Evolutionary conservation across 2,888 invertebrate genomes (phyloP), one percentile per base, ranked within the genome.

Genomic region (Stomorhina lunata): DNA sequence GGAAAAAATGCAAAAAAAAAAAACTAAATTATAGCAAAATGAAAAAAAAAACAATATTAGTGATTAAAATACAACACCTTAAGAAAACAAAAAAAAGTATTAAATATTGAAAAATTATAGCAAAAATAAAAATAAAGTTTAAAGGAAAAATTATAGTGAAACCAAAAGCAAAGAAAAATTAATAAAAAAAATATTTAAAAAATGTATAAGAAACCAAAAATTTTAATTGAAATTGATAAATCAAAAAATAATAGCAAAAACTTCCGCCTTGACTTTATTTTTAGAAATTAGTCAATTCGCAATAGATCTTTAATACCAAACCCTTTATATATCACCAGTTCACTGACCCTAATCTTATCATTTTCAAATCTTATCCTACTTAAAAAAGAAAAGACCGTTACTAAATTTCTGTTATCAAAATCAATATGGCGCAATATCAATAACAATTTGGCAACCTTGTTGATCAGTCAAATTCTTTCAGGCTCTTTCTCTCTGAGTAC

Each of bases 1-100:
- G 55, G 15, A 65, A 65, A 76, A n/a, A n/a, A n/a, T n/a, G n/a
- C n/a, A n/a, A n/a, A 57, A 17, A 37, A 20, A 29, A 71, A 9
- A 45, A 50, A 7, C 22, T 15, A 72, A 66, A 61, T 66, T 80
- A 17, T 76, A 80, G 59, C 50, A 72, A 72, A 78, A 59, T 29
- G 53, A 68, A 55, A 45, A 22, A 17, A 37, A 71, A 53, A 37
- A 34, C 12, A 66, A 7, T 34, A 34, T 57, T 57, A 69, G 63
- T 68, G 12, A 63, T 32, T 20, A 29, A 75, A 76, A 50, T 17
- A 45, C 7, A 27, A 37, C 25, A 69, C 57, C 57, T 78, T 59
- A 48, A 69, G 22, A 68, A 32, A n/a, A n/a, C n/a, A n/a, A n/a
- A n/a, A n/a, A n/a, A 73, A 81, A 78, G 78, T 81, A 81, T 81